Conservation (phyloP, 2,113 vertebrate genomes). For the Callocephalon fimbriatum region DNA sequence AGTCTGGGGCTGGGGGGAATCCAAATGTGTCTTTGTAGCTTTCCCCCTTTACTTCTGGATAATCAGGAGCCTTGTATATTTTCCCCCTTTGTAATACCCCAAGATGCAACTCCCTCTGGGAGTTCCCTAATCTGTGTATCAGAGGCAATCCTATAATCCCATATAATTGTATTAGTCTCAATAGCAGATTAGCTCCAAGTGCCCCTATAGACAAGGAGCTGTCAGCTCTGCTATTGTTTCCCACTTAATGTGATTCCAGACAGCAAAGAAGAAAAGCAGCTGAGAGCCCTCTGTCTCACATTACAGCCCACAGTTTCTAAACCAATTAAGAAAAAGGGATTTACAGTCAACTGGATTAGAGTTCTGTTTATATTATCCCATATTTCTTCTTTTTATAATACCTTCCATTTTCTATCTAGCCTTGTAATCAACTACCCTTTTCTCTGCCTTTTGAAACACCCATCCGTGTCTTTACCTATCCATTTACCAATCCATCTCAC, state of each 20-base stretch:
- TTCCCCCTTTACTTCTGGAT: slow-evolving; percentile 25
- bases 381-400: slow-evolving; percentile 82
- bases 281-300: slow-evolving; percentile 74
- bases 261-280: slow-evolving; percentile 76
- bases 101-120: slow-evolving; percentile 5
- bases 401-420: slow-evolving; percentile 71
- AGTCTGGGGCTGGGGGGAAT: background rate
- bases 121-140: slow-evolving; percentile 73
- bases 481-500: slow-evolving; percentile 46
- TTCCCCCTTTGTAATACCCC: slow-evolving; percentile 10
- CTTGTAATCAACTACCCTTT: slow-evolving; percentile 69
- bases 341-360: slow-evolving; percentile 82
- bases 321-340: slow-evolving; percentile 85
- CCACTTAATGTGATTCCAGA: slow-evolving; percentile 81
- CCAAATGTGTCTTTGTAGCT: background rate
- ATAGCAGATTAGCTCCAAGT: slow-evolving; percentile 83
- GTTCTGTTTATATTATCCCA: slow-evolving; percentile 81
- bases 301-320: slow-evolving; percentile 82
- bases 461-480: slow-evolving; percentile 29
- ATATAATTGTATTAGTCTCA: slow-evolving; percentile 83
- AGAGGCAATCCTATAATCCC: slow-evolving; percentile 77
- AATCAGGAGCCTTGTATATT: background rate
- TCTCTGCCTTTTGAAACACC: slow-evolving; percentile 42
- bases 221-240: slow-evolving; percentile 81
- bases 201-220: slow-evolving; percentile 79